These are phyloP conservation scores for Typhlichthys subterraneus DNA, from an alignment of 2,797 vertebrate genomes.

Conservation along the genomic window DNA sequence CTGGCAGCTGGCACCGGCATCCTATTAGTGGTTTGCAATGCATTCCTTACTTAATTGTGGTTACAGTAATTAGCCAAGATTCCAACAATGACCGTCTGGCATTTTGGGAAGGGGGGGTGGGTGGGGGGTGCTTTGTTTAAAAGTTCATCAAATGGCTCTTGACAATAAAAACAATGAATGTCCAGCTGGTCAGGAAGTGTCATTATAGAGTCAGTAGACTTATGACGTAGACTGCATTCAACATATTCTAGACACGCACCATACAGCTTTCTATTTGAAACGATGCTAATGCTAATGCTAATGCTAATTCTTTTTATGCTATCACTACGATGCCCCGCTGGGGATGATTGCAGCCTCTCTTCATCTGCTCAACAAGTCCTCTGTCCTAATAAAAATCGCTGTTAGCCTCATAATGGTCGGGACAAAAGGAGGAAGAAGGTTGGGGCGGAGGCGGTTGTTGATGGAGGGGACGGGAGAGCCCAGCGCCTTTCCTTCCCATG, in stretches of 20 bases:
- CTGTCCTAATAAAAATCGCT: constrained; percentile 26
- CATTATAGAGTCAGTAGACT: constrained; percentile 3
- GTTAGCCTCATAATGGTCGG: constrained; percentile 25
- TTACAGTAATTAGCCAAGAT: constrained; percentile 38
- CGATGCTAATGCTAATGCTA: too few species aligned
- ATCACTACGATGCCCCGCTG: background rate
- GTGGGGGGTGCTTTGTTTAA: constrained; percentile 3
- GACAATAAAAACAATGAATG: constrained; percentile 17
- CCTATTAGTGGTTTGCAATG: constrained; percentile 35
- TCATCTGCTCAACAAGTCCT: constrained; percentile 10
- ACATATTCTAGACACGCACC: background rate
- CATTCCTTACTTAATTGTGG: constrained; percentile 47
- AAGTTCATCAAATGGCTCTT: constrained; percentile 37
- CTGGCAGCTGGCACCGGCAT: constrained; percentile 40
- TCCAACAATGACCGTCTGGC: constrained; percentile 43
- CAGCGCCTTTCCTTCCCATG: constrained; percentile 80
- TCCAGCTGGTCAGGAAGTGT: constrained; percentile 27
- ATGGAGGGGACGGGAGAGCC: constrained; percentile 56
- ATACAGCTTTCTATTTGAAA: too few species aligned
- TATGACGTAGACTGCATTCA: constrained; percentile 1
- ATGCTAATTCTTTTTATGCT: background rate
- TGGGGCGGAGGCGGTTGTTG: constrained; percentile 49
- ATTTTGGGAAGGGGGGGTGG: too few species aligned
- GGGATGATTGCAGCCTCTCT: background rate
- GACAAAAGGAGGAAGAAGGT: constrained; percentile 43